Conservation (phyloP, 1,140 invertebrate species). For the Calycopis cecrops region DNA sequence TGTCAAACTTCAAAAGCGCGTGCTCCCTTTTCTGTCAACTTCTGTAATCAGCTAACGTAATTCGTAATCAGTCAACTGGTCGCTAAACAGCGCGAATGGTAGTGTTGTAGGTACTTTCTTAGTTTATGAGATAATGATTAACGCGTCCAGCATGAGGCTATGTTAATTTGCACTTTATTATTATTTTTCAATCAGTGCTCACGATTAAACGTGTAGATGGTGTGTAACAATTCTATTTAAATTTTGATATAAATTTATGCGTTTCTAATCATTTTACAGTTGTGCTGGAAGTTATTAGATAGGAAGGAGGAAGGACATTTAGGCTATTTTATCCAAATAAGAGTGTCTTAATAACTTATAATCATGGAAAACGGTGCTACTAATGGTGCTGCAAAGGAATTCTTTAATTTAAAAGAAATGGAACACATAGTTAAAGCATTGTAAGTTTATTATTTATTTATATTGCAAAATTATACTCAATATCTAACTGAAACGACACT, state of each 20-base stretch:
- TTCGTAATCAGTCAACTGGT: no score
- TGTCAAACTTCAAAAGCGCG: no score
- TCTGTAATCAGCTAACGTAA: no score
- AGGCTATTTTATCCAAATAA: constrained; percentile 15
- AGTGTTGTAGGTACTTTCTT: no score
- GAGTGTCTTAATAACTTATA: constrained; percentile 25
- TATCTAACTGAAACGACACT: neutral
- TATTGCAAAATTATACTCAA: constrained; percentile 15
- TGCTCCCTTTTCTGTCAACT: no score
- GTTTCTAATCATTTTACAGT: neutral
- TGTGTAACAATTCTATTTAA: neutral
- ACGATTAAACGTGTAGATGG: constrained; percentile 3
- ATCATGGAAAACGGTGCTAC: constrained; percentile 42
- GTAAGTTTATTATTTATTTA: constrained; percentile 41
- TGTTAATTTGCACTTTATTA: neutral
- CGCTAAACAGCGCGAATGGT: no score
- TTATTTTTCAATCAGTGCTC: neutral
- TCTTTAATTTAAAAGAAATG: constrained; percentile 56
- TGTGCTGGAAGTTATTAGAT: neutral
- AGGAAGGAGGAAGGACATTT: neutral
- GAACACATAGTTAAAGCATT: constrained; percentile 47
- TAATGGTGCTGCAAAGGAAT: constrained; percentile 33
- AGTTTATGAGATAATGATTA: neutral
- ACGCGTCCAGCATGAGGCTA: neutral
- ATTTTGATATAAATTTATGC: constrained; percentile 4